phyloP scores from a whole-genome alignment of 2,888 invertebrate species.

The Sceliomorpha sp. region DNA sequence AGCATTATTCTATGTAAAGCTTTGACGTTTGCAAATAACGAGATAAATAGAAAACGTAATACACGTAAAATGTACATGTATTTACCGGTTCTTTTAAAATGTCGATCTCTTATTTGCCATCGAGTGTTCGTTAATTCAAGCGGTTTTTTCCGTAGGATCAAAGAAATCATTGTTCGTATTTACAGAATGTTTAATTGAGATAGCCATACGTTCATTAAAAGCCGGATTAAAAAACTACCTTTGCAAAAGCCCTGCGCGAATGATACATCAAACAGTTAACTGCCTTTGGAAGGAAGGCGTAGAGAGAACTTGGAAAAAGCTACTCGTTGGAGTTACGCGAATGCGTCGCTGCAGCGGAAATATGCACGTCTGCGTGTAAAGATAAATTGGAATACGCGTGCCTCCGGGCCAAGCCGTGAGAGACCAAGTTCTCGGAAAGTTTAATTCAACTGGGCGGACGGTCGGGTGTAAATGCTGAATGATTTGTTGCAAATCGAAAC shows the following conservation, averaged over 20 bases:
- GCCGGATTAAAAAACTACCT: conserved; percentile 28
- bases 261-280: conserved; percentile 70
- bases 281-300: conserved; percentile 58
- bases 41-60: conserved; percentile 14
- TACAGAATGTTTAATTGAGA: not conserved
- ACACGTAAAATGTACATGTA: too few species aligned
- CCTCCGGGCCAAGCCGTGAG: conserved; percentile 46
- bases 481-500: conserved; percentile 75
- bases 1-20: conserved; percentile 7
- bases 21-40: conserved; percentile 20
- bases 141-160: conserved; percentile 31
- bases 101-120: too few species aligned
- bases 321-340: conserved; percentile 57
- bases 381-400: conserved; percentile 63
- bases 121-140: conserved; percentile 42
- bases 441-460: conserved; percentile 74
- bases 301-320: conserved; percentile 63
- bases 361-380: conserved; percentile 43
- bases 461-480: conserved; percentile 71
- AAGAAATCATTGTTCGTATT: conserved; percentile 14
- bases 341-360: conserved; percentile 50
- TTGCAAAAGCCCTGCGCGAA: conserved; percentile 13
- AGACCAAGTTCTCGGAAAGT: conserved; percentile 69
- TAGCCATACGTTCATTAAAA: conserved; percentile 13
- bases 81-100: too few species aligned